Base-by-base conservation (phyloP, 2,888 invertebrate species). In the Ormyrus pomaceus region DNA sequence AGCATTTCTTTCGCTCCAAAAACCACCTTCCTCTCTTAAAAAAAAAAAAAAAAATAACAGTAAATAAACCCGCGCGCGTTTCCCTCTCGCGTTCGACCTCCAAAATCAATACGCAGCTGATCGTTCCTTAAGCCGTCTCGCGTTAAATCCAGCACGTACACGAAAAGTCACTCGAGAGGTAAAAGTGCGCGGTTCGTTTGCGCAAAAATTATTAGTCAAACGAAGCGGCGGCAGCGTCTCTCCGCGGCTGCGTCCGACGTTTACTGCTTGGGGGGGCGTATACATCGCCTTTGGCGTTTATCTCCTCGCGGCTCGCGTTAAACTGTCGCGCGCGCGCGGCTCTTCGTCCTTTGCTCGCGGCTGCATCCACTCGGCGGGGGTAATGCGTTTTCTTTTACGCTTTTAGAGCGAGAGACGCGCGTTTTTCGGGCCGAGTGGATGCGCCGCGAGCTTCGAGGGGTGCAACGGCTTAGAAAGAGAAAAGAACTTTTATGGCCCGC, bases 251-350 rank as follows among this genome's bases (percentile, higher is more conserved):
- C 66, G 46, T 9, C n/a, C 34, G 55, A 74, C 51, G 56, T 68
- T 75, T 59, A 75, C 68, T 75, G 68, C 51, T 50, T 4, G 7
- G n/a, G 45, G 51, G 61, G 4, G 34, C 34, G 34, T 34, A 46
- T 58, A 53, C 58, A 68, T 68, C 13, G 51, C 34, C 10, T 50
- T 71, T 58, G 46, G 56, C 74, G 62, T 74, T 65, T 74, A 56
- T 64, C 48, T 65, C 19, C 34, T 61, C 64, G 9, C n/a, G 19
- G 6, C 34, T 64, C 46, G 34, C 34, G 34, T 4, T 34, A 34
- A 34, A 34, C 34, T 34, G 34, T 4, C 34, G 34, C 34, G 34
- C 34, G 34, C 34, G 34, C 34, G 34, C 34, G 34, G 34, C 34
- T 34, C 34, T 34, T 4, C 34, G 34, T 34, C 4, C 34, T 34